These are phyloP conservation scores for Eremophila alpestris DNA, from an alignment of 2,797 vertebrate genomes.

Conservation along the genomic window DNA sequence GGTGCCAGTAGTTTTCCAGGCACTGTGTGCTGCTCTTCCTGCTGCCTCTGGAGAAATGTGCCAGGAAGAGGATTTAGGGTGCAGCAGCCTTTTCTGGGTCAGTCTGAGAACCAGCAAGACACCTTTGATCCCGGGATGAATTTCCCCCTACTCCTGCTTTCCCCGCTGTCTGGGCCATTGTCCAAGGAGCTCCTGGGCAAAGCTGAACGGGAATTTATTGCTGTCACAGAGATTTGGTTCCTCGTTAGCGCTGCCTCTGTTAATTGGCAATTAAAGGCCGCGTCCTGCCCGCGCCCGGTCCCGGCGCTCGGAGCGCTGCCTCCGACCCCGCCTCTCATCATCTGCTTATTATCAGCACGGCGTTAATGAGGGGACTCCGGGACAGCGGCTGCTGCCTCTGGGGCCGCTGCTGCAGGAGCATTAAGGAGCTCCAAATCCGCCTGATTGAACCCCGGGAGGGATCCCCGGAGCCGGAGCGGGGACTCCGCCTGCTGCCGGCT, in stretches of 20 bases:
- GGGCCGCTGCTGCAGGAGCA: neutral
- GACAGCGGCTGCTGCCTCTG: neutral
- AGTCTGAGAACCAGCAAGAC: neutral
- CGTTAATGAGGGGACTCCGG: constrained; percentile 1
- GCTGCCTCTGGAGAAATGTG: neutral
- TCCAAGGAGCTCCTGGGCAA: neutral
- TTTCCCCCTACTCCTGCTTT: rapidly evolving
- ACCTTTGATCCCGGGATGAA: neutral
- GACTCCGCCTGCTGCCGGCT: neutral
- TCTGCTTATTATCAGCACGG: neutral
- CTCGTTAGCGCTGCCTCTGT: neutral
- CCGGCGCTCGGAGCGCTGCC: neutral
- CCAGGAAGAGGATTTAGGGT: neutral
- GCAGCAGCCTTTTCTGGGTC: neutral
- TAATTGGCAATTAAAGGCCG: neutral
- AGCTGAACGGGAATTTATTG: neutral
- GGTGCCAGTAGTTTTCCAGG: neutral
- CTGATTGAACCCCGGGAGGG: neutral
- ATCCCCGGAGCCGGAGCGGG: neutral
- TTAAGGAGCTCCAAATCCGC: neutral
- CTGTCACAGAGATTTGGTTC: neutral
- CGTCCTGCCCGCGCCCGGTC: neutral
- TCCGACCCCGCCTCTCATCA: neutral
- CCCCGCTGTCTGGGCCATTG: neutral
- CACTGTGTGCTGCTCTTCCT: neutral